Conservation (phyloP, 2,797 vertebrate genomes). For the Aplochiton taeniatus region DNA sequence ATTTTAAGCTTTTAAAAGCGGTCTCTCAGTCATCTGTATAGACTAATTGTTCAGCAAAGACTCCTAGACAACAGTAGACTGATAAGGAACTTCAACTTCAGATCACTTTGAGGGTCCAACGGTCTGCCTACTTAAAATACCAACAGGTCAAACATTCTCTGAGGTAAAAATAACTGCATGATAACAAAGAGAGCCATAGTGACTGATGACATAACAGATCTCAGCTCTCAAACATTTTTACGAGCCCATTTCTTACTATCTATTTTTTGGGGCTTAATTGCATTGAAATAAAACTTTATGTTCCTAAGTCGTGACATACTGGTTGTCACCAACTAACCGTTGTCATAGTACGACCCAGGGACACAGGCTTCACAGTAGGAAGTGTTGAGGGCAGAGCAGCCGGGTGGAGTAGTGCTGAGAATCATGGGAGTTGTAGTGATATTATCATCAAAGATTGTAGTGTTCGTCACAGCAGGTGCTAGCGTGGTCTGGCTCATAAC, state of each 20-base stretch:
- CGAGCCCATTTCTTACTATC: background rate
- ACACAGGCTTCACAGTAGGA: conserved; percentile 77
- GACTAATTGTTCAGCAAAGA: background rate
- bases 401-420: conserved; percentile 66
- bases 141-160: background rate
- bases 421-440: conserved; percentile 55
- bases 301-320: background rate
- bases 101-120: no score
- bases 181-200: no score
- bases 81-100: background rate
- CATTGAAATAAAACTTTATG: no score
- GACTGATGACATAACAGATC: background rate
- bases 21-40: background rate
- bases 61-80: background rate
- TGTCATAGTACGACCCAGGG: conserved; percentile 75
- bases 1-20: background rate
- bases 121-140: conserved; percentile 10
- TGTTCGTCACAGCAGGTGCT: conserved; percentile 63
- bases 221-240: background rate
- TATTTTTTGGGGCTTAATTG: background rate
- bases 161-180: background rate
- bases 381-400: conserved; percentile 77
- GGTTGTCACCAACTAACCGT: conserved; percentile 71
- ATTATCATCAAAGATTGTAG: conserved; percentile 53
- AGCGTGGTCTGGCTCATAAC: conserved; percentile 77